Base-by-base conservation (phyloP, 2,888 invertebrate species). In the Synanthedon formicaeformis region DNA sequence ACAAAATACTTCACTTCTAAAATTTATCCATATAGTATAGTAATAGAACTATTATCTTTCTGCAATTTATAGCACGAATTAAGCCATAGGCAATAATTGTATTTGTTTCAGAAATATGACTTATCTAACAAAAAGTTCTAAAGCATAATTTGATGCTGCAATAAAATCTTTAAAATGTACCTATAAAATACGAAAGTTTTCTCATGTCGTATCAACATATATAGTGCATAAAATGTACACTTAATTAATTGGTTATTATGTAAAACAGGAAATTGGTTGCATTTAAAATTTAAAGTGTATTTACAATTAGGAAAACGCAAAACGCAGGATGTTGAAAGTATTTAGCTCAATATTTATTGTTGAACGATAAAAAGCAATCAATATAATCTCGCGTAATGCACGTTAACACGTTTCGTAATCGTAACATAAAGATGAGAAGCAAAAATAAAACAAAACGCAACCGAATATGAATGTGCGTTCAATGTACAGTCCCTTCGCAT, bases 401-500 rank as follows among this genome's bases (percentile, higher is more conserved):
- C 49, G 14, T 49, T 49, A 49, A 49, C 49, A 49, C 14, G 49
- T 49, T 49, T 14, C 49, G 23, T 16, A 45, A 45, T 34, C 34
- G 34, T 34, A 14, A 14, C 45, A 45, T 45, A n/a, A 14, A 45
- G 45, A 45, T 45, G 14, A 45, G 16, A 18, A 49, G 10, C 13
- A 45, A 14, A 45, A 45, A 12, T 45, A 45, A 45, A 45, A 45
- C 14, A 14, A 45, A 45, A 45, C 45, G n/a, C 14, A 34, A 13
- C 45, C 18, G 16, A 49, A 49, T 49, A 49, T 23, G 23, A 23
- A 23, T 49, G 49, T 14, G 23, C 49, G 49, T 14, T 49, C n/a
- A 45, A 12, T 49, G 16, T 49, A 49, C 16, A 6, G 64, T 64
- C 68, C 71, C 67, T 71, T 67, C 69, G 71, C 74, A 75, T 75